Base-by-base conservation (phyloP, 1,140 invertebrate species). In the Heliconius melpomene region DNA sequence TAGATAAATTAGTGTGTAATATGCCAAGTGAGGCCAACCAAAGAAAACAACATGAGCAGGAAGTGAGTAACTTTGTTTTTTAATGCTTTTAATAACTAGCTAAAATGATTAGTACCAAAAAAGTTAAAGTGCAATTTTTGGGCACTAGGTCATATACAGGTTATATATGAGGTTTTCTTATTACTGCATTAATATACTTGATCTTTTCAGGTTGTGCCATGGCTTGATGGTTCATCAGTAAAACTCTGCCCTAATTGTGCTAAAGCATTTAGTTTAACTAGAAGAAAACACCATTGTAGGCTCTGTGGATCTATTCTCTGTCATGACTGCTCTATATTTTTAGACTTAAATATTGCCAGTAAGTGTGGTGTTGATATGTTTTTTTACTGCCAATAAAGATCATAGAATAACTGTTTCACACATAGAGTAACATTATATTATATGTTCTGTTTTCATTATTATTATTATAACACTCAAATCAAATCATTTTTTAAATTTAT, bases 231-330 rank as follows among this genome's bases (percentile, higher is more conserved):
- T 54, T 96, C 96, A 72, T 97, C 97, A 85, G 98, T 99, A 0
- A 97, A 97, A 80, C 92, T 98, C 36, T 99, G 99, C 94, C 98
- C 98, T 3, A 97, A 96, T 83, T 99, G 99, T 95, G 98, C 98
- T 7, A 97, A 96, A 90, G 96, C 96, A 72, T 99, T 99, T 91
- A 97, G 97, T 85, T 89, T 99, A 50, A 96, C 98, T 1, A 95
- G 98, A 77, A 95, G 99, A 79, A 98, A 99, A 91, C 99, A 99
- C 95, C 99, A 99, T 93, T 99, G 99, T 90, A 95, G 99, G 83
- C 95, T 99, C 7, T 99, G 99, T 95, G 99, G 99, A 1, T 97
- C 97, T 75, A 97, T 99, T 78, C 97, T 99, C 95, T 99, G 99
- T 93, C 96, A 98, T 90, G 96, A 97, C 84, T 99, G 99, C 92